A percentile compares a stretch with the other conserved stretches of the same genome.
Conservation (phyloP, 2,113 vertebrate species). For the Atlantisia rogersi region DNA sequence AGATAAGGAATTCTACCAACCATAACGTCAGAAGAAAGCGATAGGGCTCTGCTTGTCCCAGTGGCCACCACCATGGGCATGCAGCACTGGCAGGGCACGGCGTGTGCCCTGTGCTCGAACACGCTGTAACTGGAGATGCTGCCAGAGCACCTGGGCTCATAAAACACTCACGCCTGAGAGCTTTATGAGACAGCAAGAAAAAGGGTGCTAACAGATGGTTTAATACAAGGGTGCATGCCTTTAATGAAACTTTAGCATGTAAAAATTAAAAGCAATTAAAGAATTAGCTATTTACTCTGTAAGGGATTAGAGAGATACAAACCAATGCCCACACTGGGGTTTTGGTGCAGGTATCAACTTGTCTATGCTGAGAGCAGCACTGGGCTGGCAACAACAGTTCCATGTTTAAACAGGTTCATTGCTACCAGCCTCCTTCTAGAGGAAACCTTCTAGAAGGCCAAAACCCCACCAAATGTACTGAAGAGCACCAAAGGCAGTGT, state of each 20-base stretch:
- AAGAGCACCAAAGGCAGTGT: background rate
- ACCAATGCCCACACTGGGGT: background rate
- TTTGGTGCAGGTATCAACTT: background rate
- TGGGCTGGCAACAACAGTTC: background rate
- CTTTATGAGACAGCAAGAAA: background rate
- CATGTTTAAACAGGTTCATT: background rate
- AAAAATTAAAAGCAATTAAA: slow-evolving; percentile 13
- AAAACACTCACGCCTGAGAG: background rate
- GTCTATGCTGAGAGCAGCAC: background rate
- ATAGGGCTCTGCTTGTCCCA: background rate
- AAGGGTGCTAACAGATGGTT: background rate
- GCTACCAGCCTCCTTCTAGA: background rate
- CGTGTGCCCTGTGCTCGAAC: background rate
- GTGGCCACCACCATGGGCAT: background rate
- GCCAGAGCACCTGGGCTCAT: background rate
- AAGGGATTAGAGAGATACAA: background rate
- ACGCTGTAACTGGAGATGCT: background rate
- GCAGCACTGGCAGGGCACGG: background rate
- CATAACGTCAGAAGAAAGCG: background rate
- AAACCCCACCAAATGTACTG: background rate
- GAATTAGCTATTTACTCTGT: background rate
- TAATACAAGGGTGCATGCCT: background rate
- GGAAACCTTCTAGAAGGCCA: background rate
- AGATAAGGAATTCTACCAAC: slow-evolving; percentile 9
- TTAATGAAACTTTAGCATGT: background rate